A percentile compares a stretch with the other conserved stretches of the same genome.
phyloP scores from a whole-genome alignment of 2,888 invertebrate species.

The Cheilosia soror region DNA sequence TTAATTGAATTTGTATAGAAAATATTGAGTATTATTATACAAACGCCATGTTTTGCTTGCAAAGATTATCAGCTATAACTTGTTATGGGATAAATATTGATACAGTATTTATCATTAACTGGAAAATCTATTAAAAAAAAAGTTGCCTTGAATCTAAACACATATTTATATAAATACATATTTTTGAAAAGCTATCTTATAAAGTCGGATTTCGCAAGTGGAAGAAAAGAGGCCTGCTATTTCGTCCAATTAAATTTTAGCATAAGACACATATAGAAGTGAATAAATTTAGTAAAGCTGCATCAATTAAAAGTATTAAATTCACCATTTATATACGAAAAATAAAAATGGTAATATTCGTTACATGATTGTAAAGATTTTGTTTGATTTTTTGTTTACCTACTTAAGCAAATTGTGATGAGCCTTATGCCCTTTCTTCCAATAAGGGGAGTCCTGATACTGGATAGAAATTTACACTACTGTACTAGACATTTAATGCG shows the following conservation, averaged over 20 bases:
- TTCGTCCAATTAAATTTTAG: conserved; percentile 41
- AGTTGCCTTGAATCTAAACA: conserved; percentile 44
- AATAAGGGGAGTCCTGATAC: too few relatives aligned
- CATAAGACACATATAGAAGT: conserved; percentile 5
- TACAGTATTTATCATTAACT: conserved; percentile 36
- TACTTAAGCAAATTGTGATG: not conserved
- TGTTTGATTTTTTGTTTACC: not conserved
- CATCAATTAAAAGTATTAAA: conserved; percentile 64
- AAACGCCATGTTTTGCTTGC: not conserved
- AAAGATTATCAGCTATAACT: not conserved
- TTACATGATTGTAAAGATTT: not conserved
- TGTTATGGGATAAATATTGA: not conserved
- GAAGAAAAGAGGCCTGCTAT: conserved; percentile 6
- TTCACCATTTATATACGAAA: conserved; percentile 56
- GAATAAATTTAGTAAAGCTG: conserved; percentile 28
- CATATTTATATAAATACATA: not conserved
- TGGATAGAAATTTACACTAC: too few relatives aligned
- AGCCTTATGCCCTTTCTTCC: too few relatives aligned
- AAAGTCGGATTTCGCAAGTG: conserved; percentile 13
- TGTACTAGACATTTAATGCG: too few relatives aligned
- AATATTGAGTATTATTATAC: not conserved
- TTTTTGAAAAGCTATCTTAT: conserved; percentile 4
- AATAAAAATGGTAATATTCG: conserved; percentile 41
- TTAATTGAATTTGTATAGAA: not conserved
- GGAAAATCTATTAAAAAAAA: conserved; percentile 31